These are phyloP conservation scores for Trachymyrmex cornetzi DNA, from an alignment of 1,140 invertebrate genomes.

Conservation along the genomic window DNA sequence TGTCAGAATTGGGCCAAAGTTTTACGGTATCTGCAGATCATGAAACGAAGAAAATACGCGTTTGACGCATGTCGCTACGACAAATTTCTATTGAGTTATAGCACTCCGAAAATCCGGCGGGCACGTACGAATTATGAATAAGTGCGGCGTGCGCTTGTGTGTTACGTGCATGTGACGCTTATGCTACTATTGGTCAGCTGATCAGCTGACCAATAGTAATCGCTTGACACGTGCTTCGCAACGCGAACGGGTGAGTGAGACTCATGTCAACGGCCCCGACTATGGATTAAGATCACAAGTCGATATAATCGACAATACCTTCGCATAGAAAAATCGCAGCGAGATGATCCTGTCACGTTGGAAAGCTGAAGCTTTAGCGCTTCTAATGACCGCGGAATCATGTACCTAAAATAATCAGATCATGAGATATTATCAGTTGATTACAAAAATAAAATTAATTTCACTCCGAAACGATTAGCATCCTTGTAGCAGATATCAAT, in stretches of 20 bases:
- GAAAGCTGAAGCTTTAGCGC: not conserved
- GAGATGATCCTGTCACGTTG: not conserved
- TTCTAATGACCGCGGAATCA: not conserved
- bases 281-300: not conserved
- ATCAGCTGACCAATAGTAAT: conserved; percentile 21
- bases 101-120: not conserved
- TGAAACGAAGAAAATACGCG: not conserved
- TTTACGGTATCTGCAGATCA: not conserved
- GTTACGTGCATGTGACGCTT: not conserved
- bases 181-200: not conserved
- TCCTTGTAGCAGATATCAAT: not conserved
- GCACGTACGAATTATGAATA: not conserved
- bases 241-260: too few species aligned
- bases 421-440: not conserved
- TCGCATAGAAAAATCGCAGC: not conserved
- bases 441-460: not conserved
- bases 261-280: too few species aligned
- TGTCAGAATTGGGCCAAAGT: too few species aligned
- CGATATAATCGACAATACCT: not conserved
- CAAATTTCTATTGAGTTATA: not conserved
- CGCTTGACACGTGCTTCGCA: not conserved
- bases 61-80: not conserved
- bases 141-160: not conserved
- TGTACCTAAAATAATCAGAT: not conserved
- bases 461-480: not conserved